Conservation (phyloP, 2,888 invertebrate species). For the Drosophila sordidula region DNA sequence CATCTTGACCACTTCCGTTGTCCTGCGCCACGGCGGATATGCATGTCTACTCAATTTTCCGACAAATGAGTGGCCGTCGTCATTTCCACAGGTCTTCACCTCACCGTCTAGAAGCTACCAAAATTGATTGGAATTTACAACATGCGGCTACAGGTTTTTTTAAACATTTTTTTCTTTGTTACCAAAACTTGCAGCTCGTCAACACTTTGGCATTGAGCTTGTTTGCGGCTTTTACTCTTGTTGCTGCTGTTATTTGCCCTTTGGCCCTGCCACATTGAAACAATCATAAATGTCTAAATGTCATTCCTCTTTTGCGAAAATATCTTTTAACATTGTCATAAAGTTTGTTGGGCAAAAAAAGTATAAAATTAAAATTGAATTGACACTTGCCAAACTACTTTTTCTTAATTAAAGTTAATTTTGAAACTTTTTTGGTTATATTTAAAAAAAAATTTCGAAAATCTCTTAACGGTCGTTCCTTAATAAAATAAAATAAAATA, state of each 20-base stretch:
- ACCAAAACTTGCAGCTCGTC: slow-evolving; percentile 43
- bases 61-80: slow-evolving; percentile 67
- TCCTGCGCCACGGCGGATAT: slow-evolving; percentile 61
- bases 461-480: too few species aligned
- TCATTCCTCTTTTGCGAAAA: not conserved
- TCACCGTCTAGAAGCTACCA: slow-evolving; percentile 48
- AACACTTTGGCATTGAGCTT: slow-evolving; percentile 51
- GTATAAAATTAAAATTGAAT: not conserved
- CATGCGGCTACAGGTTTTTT: slow-evolving; percentile 57
- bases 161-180: slow-evolving; percentile 18
- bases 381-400: too few species aligned
- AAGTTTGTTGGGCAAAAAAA: slow-evolving; percentile 1
- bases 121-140: slow-evolving; percentile 83
- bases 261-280: slow-evolving; percentile 16
- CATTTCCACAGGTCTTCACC: slow-evolving; percentile 35
- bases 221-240: slow-evolving; percentile 54
- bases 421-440: too few species aligned
- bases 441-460: too few species aligned
- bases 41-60: slow-evolving; percentile 82
- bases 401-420: too few species aligned
- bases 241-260: slow-evolving; percentile 40
- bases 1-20: slow-evolving; percentile 80
- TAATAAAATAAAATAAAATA: not conserved
- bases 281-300: slow-evolving; percentile 38
- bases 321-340: not conserved